phyloP scores from a whole-genome alignment of 2,888 invertebrate genomes.

The Orthosia gracilis region DNA sequence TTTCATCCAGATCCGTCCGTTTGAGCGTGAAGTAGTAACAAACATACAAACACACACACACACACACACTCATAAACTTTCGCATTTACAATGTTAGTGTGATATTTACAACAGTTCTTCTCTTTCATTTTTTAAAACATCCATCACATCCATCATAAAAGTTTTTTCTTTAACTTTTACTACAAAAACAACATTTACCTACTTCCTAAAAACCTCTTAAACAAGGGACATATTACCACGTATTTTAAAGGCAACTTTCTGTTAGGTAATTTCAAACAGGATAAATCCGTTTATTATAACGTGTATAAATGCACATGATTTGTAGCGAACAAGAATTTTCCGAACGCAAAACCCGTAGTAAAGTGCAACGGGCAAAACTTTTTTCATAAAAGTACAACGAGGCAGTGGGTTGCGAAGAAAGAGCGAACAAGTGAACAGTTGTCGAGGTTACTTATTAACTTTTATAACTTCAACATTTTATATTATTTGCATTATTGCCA shows the following conservation, averaged over 20 bases:
- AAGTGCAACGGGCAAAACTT: conserved; percentile 86
- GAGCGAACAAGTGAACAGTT: conserved; percentile 84
- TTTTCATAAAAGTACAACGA: conserved; percentile 89
- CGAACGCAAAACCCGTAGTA: conserved; percentile 75
- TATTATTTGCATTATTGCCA: conserved; percentile 73
- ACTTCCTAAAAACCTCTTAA: not conserved
- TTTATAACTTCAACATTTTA: conserved; percentile 83
- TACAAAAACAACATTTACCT: no score
- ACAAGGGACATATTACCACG: not conserved
- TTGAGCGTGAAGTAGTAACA: no score
- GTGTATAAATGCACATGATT: conserved; percentile 64
- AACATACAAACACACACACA: no score
- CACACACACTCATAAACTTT: no score
- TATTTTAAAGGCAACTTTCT: not conserved
- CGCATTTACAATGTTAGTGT: no score
- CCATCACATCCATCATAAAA: no score
- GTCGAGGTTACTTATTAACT: conserved; percentile 87
- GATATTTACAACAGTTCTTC: no score
- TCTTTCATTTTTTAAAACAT: no score
- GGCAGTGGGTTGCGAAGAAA: conserved; percentile 83
- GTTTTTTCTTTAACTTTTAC: no score
- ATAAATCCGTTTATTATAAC: conserved; percentile 30
- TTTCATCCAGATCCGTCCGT: no score
- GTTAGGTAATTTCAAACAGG: conserved; percentile 1
- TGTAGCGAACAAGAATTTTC: conserved; percentile 76